phyloP scores from a whole-genome alignment of 2,113 vertebrate species.

The Nothobranchius furzeri region DNA sequence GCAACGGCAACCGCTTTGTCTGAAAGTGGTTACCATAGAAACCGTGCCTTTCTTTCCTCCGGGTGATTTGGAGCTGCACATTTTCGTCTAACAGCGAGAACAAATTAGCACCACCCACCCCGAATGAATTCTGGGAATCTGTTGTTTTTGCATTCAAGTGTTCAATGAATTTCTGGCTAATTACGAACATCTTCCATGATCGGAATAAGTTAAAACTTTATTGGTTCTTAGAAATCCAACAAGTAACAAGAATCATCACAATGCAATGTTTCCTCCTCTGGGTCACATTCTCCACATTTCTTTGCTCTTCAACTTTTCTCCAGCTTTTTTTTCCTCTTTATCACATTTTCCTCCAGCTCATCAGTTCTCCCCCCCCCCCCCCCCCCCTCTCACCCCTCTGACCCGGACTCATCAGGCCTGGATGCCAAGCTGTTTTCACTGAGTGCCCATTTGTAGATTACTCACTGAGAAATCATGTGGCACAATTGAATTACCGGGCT shows the following conservation, averaged over 20 bases:
- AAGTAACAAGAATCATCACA: too few relatives aligned
- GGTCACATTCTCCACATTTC: too few relatives aligned
- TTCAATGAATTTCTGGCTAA: not conserved
- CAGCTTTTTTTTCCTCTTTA: not conserved
- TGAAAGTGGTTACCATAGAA: constrained; percentile 78
- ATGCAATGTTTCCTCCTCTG: too few relatives aligned
- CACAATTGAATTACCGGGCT: constrained; percentile 72
- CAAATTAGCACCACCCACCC: constrained; percentile 53
- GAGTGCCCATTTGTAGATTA: constrained; percentile 68
- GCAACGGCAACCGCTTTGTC: constrained; percentile 54
- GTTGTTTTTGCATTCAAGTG: not conserved
- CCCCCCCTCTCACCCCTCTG: not conserved
- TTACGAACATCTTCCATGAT: not conserved
- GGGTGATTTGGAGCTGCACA: constrained; percentile 56
- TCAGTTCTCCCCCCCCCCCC: not conserved
- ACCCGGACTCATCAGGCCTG: constrained; percentile 47
- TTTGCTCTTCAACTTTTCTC: constrained; percentile 13
- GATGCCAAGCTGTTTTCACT: constrained; percentile 61
- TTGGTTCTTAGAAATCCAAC: too few relatives aligned
- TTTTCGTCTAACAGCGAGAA: constrained; percentile 62
- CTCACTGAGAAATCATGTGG: constrained; percentile 70
- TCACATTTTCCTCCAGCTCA: too few relatives aligned
- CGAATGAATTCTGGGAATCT: constrained; percentile 10
- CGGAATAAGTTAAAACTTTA: too few relatives aligned
- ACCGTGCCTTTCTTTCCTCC: constrained; percentile 62